Percentiles rank a stretch among this genome's conserved stretches.
phyloP scores from a whole-genome alignment of 2,797 vertebrate genomes.

The Dallia pectoralis region DNA sequence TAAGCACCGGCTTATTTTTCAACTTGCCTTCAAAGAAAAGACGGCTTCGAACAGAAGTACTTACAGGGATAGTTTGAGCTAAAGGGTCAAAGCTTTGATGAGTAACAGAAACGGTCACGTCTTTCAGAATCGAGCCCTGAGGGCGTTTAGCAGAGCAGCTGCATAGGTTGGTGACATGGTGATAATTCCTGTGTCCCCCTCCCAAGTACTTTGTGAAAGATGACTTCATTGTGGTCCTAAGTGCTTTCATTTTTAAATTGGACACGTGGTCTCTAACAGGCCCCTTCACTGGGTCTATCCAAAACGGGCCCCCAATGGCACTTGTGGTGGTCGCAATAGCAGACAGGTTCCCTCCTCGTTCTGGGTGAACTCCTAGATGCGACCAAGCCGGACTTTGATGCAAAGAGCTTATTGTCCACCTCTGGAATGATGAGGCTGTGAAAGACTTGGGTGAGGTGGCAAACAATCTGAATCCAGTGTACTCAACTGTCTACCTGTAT shows the following conservation, averaged over 20 bases:
- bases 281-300: slow-evolving; percentile 46
- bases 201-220: slow-evolving; percentile 18
- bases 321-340: slow-evolving; percentile 38
- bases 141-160: background rate
- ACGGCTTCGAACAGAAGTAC: too few relatives aligned
- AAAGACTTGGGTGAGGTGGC: slow-evolving; percentile 31
- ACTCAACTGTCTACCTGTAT: slow-evolving; percentile 75
- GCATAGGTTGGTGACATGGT: background rate
- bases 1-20: too few relatives aligned
- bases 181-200: background rate
- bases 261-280: slow-evolving; percentile 62
- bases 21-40: too few relatives aligned
- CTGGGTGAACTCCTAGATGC: slow-evolving; percentile 73
- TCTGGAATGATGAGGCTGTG: slow-evolving; percentile 50
- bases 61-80: too few relatives aligned
- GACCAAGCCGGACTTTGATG: slow-evolving; percentile 63
- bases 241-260: slow-evolving; percentile 75
- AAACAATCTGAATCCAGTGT: slow-evolving; percentile 60
- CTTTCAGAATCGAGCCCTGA: background rate
- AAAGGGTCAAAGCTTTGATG: too few relatives aligned
- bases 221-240: slow-evolving; percentile 41
- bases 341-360: slow-evolving; percentile 62
- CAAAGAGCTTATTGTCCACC: slow-evolving; percentile 57
- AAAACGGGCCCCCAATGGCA: slow-evolving; percentile 69
- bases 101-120: background rate